These are phyloP conservation scores for Pyrocephalus nanus DNA, from an alignment of 2,797 vertebrate species.

Conservation along the genomic window DNA sequence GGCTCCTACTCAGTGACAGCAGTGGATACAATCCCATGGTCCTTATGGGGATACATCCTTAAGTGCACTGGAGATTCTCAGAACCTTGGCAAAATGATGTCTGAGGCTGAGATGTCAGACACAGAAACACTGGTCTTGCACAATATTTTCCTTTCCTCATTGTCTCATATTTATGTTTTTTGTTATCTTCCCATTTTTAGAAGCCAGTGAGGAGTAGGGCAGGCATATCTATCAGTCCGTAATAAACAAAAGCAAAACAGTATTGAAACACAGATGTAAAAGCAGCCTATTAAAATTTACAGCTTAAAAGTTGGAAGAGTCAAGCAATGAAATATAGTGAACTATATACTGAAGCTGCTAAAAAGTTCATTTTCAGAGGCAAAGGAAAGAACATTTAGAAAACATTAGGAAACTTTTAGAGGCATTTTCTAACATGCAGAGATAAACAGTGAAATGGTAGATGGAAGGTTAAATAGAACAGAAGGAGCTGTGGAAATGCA, in stretches of 20 bases:
- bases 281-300: not conserved
- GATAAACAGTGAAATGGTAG: not conserved
- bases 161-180: not conserved
- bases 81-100: no score
- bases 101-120: not conserved
- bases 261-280: not conserved
- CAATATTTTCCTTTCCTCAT: not conserved
- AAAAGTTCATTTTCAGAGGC: not conserved
- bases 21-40: no score
- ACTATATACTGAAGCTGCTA: not conserved
- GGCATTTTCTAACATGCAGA: not conserved
- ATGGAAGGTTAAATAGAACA: not conserved
- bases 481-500: not conserved
- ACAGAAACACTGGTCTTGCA: not conserved
- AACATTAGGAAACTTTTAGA: not conserved
- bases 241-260: not conserved
- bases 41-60: rapidly evolving
- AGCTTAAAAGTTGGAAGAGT: not conserved
- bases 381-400: not conserved
- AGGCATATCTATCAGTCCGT: not conserved
- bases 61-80: not conserved
- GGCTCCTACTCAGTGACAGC: not conserved
- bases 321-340: not conserved
- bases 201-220: not conserved
- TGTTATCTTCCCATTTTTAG: not conserved